Conservation (phyloP, 2,113 vertebrate genomes). For the Pelusios castaneus region DNA sequence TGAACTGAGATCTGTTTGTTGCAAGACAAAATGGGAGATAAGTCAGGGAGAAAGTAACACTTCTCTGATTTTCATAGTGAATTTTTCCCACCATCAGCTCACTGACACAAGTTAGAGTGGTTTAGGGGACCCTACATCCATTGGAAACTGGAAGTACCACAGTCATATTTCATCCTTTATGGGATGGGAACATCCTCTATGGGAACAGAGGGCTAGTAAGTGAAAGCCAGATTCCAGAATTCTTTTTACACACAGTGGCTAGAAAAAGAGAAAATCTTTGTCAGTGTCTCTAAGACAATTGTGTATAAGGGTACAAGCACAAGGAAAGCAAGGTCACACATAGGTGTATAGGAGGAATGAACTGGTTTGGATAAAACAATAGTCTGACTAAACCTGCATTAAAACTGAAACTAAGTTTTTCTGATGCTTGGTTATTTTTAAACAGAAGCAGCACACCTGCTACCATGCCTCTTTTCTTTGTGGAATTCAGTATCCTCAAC, state of each 20-base stretch:
- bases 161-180: background rate
- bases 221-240: background rate
- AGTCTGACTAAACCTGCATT: background rate
- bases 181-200: no score
- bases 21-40: background rate
- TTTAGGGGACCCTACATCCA: background rate
- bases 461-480: background rate
- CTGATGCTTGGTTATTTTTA: background rate
- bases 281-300: background rate
- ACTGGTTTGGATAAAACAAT: background rate
- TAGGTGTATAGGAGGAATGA: background rate
- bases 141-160: background rate
- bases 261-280: background rate
- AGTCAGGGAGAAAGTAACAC: background rate
- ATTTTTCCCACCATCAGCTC: background rate
- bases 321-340: background rate
- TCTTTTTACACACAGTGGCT: background rate
- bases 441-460: background rate
- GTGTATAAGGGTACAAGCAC: background rate
- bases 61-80: background rate
- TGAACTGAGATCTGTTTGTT: background rate
- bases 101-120: background rate
- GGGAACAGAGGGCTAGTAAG: background rate
- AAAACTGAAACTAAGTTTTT: background rate
- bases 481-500: background rate